These are phyloP conservation scores for Plestiodon gilberti DNA, from an alignment of 2,113 vertebrate genomes.

Conservation along the genomic window DNA sequence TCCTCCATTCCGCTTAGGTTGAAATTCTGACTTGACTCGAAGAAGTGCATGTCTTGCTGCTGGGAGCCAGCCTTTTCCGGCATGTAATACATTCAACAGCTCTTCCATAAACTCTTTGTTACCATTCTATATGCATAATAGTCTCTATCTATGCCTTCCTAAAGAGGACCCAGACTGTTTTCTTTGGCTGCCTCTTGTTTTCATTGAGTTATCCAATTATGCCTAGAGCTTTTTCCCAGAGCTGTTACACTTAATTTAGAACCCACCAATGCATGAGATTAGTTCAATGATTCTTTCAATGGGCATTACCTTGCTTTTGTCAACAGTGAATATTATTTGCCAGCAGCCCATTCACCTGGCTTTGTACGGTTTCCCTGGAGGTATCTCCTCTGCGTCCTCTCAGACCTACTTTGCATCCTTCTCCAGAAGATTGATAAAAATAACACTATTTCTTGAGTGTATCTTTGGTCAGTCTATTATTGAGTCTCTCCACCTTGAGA, in stretches of 20 bases:
- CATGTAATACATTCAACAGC: conserved; percentile 21
- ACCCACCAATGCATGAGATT: conserved; percentile 20
- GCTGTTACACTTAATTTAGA: conserved; percentile 23
- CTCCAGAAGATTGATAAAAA: conserved; percentile 20
- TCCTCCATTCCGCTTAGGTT: neutral
- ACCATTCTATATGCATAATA: conserved; percentile 11
- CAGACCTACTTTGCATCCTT: conserved; percentile 5
- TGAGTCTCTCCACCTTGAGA: neutral
- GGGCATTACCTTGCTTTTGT: conserved; percentile 2
- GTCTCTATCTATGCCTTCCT: conserved; percentile 8
- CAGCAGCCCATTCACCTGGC: conserved; percentile 18
- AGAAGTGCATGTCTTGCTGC: neutral
- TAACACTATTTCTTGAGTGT: neutral
- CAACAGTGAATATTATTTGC: conserved; percentile 21
- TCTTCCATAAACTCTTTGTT: conserved; percentile 5
- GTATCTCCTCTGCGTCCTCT: neutral
- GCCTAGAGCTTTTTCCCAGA: conserved; percentile 40
- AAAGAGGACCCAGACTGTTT: conserved; percentile 9
- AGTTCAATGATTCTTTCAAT: conserved; percentile 9
- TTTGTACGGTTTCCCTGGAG: neutral
- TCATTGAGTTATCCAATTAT: neutral
- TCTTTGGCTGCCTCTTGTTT: conserved; percentile 28
- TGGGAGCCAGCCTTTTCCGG: neutral
- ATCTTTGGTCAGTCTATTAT: neutral
- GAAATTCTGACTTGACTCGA: neutral